These are phyloP conservation scores for Calephelis nemesis DNA, from an alignment of 1,140 invertebrate genomes.

Conservation along the genomic window DNA sequence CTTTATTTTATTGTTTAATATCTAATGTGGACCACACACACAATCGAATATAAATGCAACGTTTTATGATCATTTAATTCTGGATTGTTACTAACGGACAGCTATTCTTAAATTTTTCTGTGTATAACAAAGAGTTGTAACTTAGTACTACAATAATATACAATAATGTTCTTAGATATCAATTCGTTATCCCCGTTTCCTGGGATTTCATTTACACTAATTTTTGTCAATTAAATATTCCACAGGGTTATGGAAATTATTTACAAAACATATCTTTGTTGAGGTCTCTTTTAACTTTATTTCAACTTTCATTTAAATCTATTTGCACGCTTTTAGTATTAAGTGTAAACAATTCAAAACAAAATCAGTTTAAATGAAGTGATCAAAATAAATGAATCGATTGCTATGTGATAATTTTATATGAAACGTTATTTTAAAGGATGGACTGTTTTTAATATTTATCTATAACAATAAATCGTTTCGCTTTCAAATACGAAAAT, in stretches of 20 bases:
- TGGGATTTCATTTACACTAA: conserved; percentile 59
- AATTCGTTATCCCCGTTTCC: conserved; percentile 9
- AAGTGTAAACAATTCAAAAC: neutral
- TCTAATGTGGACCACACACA: too few relatives aligned
- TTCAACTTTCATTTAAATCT: conserved; percentile 7
- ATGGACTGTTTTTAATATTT: neutral
- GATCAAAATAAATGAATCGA: neutral
- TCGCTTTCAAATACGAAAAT: neutral
- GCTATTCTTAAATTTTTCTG: conserved; percentile 3
- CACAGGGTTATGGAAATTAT: conserved; percentile 67
- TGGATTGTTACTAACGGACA: neutral
- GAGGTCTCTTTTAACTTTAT: conserved; percentile 33
- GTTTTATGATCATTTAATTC: too few relatives aligned
- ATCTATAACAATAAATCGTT: neutral
- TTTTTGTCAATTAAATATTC: conserved; percentile 70
- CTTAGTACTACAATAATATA: conserved; percentile 21
- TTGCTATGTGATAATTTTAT: conserved; percentile 24
- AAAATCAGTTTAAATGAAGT: conserved; percentile 2
- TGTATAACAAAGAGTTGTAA: neutral
- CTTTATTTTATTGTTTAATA: too few relatives aligned
- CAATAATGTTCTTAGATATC: conserved; percentile 32
- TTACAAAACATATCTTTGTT: conserved; percentile 65
- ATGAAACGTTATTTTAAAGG: conserved; percentile 14
- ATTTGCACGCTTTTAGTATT: conserved; percentile 1
- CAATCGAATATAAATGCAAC: too few relatives aligned